phyloP scores from a whole-genome alignment of 2,113 vertebrate species.

The Vireo altiloquus region DNA sequence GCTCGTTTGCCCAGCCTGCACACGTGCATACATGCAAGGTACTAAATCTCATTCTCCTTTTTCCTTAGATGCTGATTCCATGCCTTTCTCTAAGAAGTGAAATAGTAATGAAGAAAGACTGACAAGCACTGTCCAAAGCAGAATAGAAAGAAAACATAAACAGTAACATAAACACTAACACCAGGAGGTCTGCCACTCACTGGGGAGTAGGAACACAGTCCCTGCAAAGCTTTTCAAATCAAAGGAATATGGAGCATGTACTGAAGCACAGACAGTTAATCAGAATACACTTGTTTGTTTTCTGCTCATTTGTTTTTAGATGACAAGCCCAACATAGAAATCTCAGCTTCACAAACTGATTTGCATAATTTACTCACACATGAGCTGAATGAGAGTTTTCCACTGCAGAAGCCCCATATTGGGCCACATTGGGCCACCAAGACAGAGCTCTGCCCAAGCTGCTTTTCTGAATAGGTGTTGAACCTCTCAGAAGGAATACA shows the following conservation, averaged over 20 bases:
- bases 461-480: neutral
- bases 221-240: neutral
- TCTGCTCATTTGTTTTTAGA: neutral
- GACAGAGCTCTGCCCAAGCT: neutral
- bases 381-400: neutral
- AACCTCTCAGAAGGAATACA: neutral
- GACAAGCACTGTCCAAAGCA: neutral
- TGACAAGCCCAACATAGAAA: neutral
- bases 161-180: neutral
- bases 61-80: neutral
- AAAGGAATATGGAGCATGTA: neutral
- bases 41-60: neutral
- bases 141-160: neutral
- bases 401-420: neutral
- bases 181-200: neutral
- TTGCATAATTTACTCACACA: neutral
- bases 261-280: neutral
- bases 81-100: too few relatives aligned
- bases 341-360: neutral
- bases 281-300: neutral
- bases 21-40: rapidly evolving
- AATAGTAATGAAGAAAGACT: neutral
- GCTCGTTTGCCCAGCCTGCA: neutral
- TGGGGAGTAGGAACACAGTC: neutral
- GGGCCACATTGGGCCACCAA: neutral